These are phyloP conservation scores for Conistra vaccinii DNA, from an alignment of 2,888 invertebrate genomes.

Conservation along the genomic window DNA sequence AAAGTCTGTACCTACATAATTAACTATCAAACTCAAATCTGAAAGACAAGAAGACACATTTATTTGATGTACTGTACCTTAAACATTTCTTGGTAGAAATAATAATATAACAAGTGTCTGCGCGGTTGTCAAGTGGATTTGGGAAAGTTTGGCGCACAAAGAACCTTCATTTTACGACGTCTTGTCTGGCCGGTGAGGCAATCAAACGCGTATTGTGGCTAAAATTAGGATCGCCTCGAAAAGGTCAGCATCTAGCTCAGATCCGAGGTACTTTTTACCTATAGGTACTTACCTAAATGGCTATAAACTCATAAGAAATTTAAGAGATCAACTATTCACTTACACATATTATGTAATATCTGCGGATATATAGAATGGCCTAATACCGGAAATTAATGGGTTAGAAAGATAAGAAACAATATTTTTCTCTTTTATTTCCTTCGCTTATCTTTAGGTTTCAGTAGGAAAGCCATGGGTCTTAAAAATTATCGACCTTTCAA, in stretches of 20 bases:
- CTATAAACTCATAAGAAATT: background rate
- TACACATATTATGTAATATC: conserved; percentile 5
- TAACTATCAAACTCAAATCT: background rate
- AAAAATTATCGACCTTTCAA: background rate
- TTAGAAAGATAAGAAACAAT: conserved; percentile 31
- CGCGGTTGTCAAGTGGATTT: conserved; percentile 37
- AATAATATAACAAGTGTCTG: conserved; percentile 29
- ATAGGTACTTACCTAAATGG: background rate
- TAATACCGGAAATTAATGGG: conserved; percentile 8
- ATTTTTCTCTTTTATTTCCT: conserved; percentile 23
- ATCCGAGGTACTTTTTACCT: background rate
- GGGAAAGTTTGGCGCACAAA: conserved; percentile 26
- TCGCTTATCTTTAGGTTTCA: background rate
- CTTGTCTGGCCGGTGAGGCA: conserved; percentile 53
- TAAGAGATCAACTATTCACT: background rate
- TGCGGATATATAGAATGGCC: background rate
- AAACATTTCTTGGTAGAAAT: conserved; percentile 2
- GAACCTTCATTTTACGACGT: conserved; percentile 44
- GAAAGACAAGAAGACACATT: background rate
- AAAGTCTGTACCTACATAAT: background rate
- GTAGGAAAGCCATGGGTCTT: background rate
- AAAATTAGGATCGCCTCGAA: conserved; percentile 46
- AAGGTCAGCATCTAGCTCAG: conserved; percentile 45
- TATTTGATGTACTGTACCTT: background rate
- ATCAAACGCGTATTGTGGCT: conserved; percentile 44